Evolutionary conservation across 2,888 invertebrate genomes (phyloP).

Genomic region (Lasioglossum marginatum): DNA sequence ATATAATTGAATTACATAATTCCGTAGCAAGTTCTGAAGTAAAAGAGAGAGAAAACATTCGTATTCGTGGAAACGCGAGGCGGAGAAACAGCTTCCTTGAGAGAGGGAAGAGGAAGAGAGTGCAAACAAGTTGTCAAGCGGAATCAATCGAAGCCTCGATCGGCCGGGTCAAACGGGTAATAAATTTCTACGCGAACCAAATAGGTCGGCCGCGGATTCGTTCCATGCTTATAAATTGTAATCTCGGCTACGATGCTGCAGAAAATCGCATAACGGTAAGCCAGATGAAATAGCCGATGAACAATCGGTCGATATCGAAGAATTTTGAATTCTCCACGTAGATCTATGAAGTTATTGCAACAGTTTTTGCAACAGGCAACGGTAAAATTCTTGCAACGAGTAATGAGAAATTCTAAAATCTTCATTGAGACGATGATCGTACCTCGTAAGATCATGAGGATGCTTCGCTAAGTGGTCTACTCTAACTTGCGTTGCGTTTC

Average conservation of each 20-base stretch:
- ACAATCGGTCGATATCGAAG: constrained; percentile 45
- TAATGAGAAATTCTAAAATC: background rate
- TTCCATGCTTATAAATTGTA: constrained; percentile 67
- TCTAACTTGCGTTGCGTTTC: background rate
- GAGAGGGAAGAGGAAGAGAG: constrained; percentile 41
- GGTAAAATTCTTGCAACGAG: background rate
- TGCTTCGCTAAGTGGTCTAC: background rate
- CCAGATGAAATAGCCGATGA: constrained; percentile 20
- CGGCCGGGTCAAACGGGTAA: constrained; percentile 64
- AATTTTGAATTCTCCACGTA: background rate
- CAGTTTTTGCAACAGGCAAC: background rate
- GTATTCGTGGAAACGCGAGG: constrained; percentile 26
- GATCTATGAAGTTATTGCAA: background rate
- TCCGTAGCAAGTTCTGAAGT: background rate
- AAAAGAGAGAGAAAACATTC: background rate
- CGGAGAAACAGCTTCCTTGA: background rate
- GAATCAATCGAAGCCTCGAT: constrained; percentile 64
- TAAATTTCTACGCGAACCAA: constrained; percentile 67
- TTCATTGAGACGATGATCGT: background rate
- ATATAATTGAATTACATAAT: background rate
- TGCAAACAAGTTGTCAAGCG: constrained; percentile 68
- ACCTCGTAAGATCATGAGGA: background rate
- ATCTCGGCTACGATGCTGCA: constrained; percentile 56
- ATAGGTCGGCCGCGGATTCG: constrained; percentile 61
- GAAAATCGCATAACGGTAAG: constrained; percentile 69